phyloP scores from a whole-genome alignment of 2,797 vertebrate genomes.

The Gobio occitaniae region DNA sequence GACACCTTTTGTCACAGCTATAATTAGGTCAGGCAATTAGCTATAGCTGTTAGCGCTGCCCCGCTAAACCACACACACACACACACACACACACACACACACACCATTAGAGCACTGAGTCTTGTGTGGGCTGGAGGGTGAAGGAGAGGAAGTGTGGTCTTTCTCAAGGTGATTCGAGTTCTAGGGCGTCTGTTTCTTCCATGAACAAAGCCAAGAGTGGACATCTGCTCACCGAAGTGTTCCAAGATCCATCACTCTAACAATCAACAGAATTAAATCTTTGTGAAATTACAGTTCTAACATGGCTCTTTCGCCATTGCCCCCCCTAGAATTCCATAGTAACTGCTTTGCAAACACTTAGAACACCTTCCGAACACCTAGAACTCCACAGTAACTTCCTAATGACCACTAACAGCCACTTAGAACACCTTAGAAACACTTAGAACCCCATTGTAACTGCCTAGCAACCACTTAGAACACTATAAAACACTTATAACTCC shows the following conservation, averaged over 20 bases:
- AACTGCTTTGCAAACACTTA: background rate
- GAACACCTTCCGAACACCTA: background rate
- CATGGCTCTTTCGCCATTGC: background rate
- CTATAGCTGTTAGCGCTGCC: constrained; percentile 57
- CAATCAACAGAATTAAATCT: background rate
- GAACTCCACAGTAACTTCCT: background rate
- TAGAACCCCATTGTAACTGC: background rate
- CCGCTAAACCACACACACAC: constrained; percentile 40
- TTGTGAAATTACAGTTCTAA: background rate
- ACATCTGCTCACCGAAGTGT: constrained; percentile 67
- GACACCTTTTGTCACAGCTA: constrained; percentile 58
- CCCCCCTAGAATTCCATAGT: background rate
- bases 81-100: constrained; percentile 47
- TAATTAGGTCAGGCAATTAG: constrained; percentile 63
- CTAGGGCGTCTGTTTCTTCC: constrained; percentile 63
- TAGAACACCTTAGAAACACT: background rate
- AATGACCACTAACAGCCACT: background rate
- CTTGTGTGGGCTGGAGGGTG: background rate
- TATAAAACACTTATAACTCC: background rate
- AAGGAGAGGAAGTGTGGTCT: constrained; percentile 54
- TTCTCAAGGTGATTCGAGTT: constrained; percentile 67
- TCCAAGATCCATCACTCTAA: constrained; percentile 54
- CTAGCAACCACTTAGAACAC: background rate
- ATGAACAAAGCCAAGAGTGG: constrained; percentile 56
- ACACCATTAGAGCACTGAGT: background rate